Evolutionary conservation across 30 jellyfish, hydroid and myxozoan species (phyloP).

Genomic region (Mastigias papua): DNA sequence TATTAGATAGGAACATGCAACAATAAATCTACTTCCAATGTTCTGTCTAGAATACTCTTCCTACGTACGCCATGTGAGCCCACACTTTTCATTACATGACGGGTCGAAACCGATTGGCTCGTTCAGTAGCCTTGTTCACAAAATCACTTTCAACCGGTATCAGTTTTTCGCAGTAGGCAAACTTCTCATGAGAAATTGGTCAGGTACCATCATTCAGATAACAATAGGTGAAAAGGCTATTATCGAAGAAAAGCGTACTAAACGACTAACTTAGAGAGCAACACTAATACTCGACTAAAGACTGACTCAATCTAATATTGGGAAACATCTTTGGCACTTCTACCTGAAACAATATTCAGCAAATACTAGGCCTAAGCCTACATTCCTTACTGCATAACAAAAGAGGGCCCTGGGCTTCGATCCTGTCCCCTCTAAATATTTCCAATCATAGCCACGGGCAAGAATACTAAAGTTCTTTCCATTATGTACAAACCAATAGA

Average conservation of each 20-base stretch:
- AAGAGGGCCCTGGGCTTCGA: conserved; percentile 23
- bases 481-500: neutral
- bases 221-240: too few species aligned
- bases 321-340: neutral
- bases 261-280: too few species aligned
- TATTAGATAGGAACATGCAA: too few species aligned
- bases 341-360: neutral
- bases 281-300: too few species aligned
- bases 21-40: too few species aligned
- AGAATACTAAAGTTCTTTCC: neutral
- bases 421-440: neutral
- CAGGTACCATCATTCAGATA: neutral
- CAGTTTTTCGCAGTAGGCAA: neutral
- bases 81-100: too few species aligned
- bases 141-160: neutral
- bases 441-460: conserved; percentile 8
- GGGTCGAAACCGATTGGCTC: too few species aligned
- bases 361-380: conserved; percentile 1
- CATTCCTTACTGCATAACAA: neutral
- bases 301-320: neutral
- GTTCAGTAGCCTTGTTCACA: too few species aligned
- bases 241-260: too few species aligned
- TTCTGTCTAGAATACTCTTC: too few species aligned
- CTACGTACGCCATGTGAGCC: too few species aligned
- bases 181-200: neutral